Evolutionary conservation across 2,888 invertebrate genomes (phyloP), one percentile per base, ranked within the genome.

Genomic region (Neocrepidodera transversa): DNA sequence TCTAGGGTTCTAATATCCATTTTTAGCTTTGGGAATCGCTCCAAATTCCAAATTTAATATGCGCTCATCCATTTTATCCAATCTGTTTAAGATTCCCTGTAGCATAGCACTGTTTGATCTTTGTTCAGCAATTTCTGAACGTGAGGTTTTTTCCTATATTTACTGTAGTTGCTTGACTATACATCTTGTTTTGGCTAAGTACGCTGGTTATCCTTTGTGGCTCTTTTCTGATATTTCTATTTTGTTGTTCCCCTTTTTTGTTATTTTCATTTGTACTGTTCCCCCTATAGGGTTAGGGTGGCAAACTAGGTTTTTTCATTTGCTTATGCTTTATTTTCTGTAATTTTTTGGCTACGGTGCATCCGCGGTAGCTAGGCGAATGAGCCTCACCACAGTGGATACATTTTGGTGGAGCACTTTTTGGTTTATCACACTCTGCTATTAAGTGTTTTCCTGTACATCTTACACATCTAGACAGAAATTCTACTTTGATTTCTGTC

Each of bases 281-380:
- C 6, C 6, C 23, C 6, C 23, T 23, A 6, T 23, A 6, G 23
- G 23, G 23, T 23, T 23, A 5, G 7, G 14, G 7, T 8, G 14
- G 17, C 13, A 16, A 16, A 40, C 16, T 40, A 23, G 26, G 45
- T 23, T 23, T 45, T 45, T 20, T 45, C 23, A 23, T 45, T 45
- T 45, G 45, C 26, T 13, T 23, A 38, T 52, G 14, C 38, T 52
- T 40, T 1, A 40, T 23, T 40, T 52, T 38, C 11, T 40, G 40
- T 23, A 52, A 11, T 52, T 53, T 30, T 53, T 53, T 53, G 26
- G 54, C 56, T 13, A 62, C 57, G 1, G 13, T 14, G 49, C 64
- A 67, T 30, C 30, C 30, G 3, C 30, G 3, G n/a, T 30, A 30
- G n/a, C 8, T 30, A 10, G 6, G 6, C 8, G 30, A 10, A 38